Evolutionary conservation across 2,888 invertebrate genomes (phyloP), one percentile per base, ranked within the genome.

Genomic region (Acanthococcus lagerstroemiae): DNA sequence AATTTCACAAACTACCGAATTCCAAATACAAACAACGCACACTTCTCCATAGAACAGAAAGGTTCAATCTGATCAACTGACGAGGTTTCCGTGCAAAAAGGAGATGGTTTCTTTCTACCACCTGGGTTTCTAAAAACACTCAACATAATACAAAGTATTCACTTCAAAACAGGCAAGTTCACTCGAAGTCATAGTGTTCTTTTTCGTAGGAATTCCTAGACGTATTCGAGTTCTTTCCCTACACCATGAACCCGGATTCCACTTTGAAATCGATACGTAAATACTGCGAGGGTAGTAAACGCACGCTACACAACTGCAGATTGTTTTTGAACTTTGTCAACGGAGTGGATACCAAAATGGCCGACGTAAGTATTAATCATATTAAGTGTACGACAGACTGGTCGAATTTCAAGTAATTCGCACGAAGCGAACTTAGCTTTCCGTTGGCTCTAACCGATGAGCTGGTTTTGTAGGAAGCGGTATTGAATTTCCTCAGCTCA

Each of bases 171-270:
- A 48, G 27, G n/a, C 6, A 37, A 37, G n/a, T 37, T 37, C 37
- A 37, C n/a, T 30, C 52, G 5, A 45, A 15, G 52, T 4, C 30
- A 21, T 27, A 54, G 5, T 15, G n/a, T 54, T 52, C 48, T 25
- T 3, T 4, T 17, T 4, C 37, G 60, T 61, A 69, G 69, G 54
- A 52, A 22, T 58, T 69, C n/a, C 19, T 69, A 4, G 27, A 60
- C 12, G 52, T 55, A 2, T 30, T 69, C 22, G 58, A 69, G 25
- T 69, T 63, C 44, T 68, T 68, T 24, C 69, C 69, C 1, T 61
- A 67, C 24, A 68, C 68, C 12, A 26, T 55, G 37, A 67, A 69
- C 50, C 69, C 69, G 12, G 69, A 69, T 37, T 45, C 55, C 2
- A 67, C 69, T 12, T 68, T 67, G 19, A 21, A 21, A 67, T 56